Base-by-base conservation (phyloP, 1,140 invertebrate genomes). In the Muscidifurax raptorellus region DNA sequence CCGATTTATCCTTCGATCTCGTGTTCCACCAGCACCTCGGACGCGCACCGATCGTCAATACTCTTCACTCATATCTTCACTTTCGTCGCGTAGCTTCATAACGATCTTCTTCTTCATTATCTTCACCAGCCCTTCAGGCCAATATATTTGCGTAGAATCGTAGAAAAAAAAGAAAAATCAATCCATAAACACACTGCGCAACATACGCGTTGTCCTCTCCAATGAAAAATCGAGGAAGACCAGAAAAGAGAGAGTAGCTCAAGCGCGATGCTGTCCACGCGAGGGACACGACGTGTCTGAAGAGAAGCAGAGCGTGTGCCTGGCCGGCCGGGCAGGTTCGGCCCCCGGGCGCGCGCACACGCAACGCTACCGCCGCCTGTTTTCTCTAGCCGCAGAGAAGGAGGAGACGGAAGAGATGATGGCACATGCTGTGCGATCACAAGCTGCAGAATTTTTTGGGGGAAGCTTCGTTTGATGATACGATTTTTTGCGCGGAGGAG, bases 201-300 rank as follows among this genome's bases (percentile, higher is more conserved):
- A 32, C 1, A 32, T 32, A 32, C 32, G 32, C 32, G 2, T 32
- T 6, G 32, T 32, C 32, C 32, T 32, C 32, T 2, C 5, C n/a
- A n/a, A 32, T 32, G 52, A 59, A 52, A 52, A 22, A 52, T 22
- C 30, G 78, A 28, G 18, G 32, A 5, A 72, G 15, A 69, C 5
- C 7, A 6, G 32, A 15, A 7, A 40, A 40, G 44, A 71, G 67
- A 15, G 7, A 81, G 66, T 40, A 71, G n/a, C 32, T n/a, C 9
- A 13, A 28, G 44, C 71, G 72, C 78, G 89, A 90, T 88, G 87
- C 86, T 90, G 88, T 90, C 89, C 89, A 90, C 87, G 87, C 90
- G 87, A 89, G 87, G 90, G 89, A 90, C 88, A 89, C 90, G 86
- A 83, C 85, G 87, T 86, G 85, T 91, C 90, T 91, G 89, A 89